Evolutionary conservation across 2,113 vertebrate genomes (phyloP), one percentile per base, ranked within the genome.

Genomic region (Phyllostomus discolor): DNA sequence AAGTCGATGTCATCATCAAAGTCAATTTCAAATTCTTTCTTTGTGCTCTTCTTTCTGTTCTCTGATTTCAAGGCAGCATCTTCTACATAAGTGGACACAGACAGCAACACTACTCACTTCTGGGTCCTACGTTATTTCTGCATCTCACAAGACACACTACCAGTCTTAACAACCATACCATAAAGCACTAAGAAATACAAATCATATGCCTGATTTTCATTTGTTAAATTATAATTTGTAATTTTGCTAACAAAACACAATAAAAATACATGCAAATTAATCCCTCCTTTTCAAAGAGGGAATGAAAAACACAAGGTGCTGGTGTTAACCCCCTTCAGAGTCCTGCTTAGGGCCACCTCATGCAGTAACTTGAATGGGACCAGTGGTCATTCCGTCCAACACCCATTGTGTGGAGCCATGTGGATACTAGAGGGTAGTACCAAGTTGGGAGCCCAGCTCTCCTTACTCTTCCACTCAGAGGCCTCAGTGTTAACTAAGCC

Each of bases 1-100:
- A 99, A 99, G 97, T 99, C 98, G 76, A 99, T 88, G 9, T 99
- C 98, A 3, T 99, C 99, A 3, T 98, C 98, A 97, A 99, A 99
- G 97, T 99, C 97, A 1, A 99, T 98, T 97, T 99, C 98, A 87
- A 99, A 99, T 0, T 79, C 95, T 93, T 99, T 99, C 98, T 98
- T 99, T 15, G 98, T 67, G 7, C 94, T 98, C 86, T 98, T 99
- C 87, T 98, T 99, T 75, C 95, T 98, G 3, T 78, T 91, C 43
- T 97, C 94, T 54, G 38, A 90, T 33, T 91, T 92, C 0, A 84
- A 72, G 73, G 26, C 0, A 3, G 64, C 0, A 1, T 88, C 93
- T 2, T 95, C 97, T 98, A 96, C 7, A 95, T 93, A 90, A 87
- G 81, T 5, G 59, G 91, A 75, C 41, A 85, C 38, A 64, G 9